These are phyloP conservation scores for Drosophila biarmipes DNA, from an alignment of 1,140 invertebrate genomes.

Conservation along the genomic window DNA sequence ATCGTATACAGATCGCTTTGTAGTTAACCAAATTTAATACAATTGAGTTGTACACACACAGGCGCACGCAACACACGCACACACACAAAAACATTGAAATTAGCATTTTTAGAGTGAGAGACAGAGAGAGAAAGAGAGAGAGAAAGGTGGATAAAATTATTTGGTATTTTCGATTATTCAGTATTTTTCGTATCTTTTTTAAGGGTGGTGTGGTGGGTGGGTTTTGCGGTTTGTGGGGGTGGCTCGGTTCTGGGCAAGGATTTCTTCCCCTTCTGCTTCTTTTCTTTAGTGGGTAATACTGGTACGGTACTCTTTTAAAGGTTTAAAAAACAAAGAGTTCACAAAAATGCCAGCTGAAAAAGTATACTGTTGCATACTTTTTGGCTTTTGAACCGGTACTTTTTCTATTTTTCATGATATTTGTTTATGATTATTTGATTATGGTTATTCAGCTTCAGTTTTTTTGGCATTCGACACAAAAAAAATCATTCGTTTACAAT, in stretches of 20 bases:
- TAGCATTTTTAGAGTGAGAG: slow-evolving; percentile 57
- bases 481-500: slow-evolving; percentile 43
- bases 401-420: slow-evolving; percentile 43
- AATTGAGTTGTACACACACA: slow-evolving; percentile 68
- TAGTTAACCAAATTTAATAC: slow-evolving; percentile 82
- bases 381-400: slow-evolving; percentile 38
- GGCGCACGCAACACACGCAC: slow-evolving; percentile 47
- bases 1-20: slow-evolving; percentile 47
- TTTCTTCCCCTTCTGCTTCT: slow-evolving; percentile 42
- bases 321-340: slow-evolving; percentile 65
- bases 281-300: slow-evolving; percentile 30
- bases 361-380: slow-evolving; percentile 53
- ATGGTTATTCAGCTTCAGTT: slow-evolving; percentile 61
- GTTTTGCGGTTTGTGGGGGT: slow-evolving; percentile 29
- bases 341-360: slow-evolving; percentile 63
- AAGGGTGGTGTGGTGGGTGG: slow-evolving; percentile 41
- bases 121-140: slow-evolving; percentile 25
- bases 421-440: slow-evolving; percentile 40
- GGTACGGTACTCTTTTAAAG: not conserved
- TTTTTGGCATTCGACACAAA: slow-evolving; percentile 62
- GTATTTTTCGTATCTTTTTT: slow-evolving; percentile 20
- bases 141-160: slow-evolving; percentile 22
- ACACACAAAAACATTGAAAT: slow-evolving; percentile 78
- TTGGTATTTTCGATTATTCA: slow-evolving; percentile 12
- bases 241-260: slow-evolving; percentile 20